A percentile compares a stretch with the other conserved stretches of the same genome.
These are phyloP conservation scores for Amiota mariae DNA, from an alignment of 2,888 invertebrate species.

Conservation along the genomic window DNA sequence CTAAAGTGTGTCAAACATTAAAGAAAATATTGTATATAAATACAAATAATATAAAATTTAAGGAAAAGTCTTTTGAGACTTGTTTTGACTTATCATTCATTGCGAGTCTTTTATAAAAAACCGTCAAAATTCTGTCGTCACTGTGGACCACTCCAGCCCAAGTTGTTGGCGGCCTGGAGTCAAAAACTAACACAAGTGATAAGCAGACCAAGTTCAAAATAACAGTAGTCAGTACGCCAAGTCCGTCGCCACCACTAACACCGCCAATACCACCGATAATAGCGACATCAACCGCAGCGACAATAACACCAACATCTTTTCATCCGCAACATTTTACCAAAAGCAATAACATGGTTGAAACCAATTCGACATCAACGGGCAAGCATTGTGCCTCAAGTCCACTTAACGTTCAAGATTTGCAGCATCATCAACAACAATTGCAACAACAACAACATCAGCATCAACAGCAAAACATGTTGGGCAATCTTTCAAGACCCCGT, in stretches of 20 bases:
- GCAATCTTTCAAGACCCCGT: slow-evolving; percentile 46
- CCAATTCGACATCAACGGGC: slow-evolving; percentile 65
- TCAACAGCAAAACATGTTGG: slow-evolving; percentile 3
- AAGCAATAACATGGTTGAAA: slow-evolving; percentile 65
- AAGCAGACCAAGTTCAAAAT: slow-evolving; percentile 71
- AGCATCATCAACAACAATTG: slow-evolving; percentile 45
- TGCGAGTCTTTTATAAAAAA: slow-evolving; percentile 33
- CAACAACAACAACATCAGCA: slow-evolving; percentile 44
- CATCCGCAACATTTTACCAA: neutral
- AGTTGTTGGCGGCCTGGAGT: slow-evolving; percentile 68
- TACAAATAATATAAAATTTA: neutral
- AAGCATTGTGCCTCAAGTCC: slow-evolving; percentile 67
- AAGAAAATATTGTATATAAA: neutral
- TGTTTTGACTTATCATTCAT: slow-evolving; percentile 18
- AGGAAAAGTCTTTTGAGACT: neutral
- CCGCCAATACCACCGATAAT: slow-evolving; percentile 55
- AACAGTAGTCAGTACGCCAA: slow-evolving; percentile 69
- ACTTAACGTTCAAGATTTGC: slow-evolving; percentile 53
- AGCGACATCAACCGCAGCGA: slow-evolving; percentile 3
- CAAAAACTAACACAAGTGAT: slow-evolving; percentile 46
- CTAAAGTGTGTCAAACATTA: neutral
- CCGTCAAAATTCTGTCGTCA: slow-evolving; percentile 73
- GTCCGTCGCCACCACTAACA: slow-evolving; percentile 66
- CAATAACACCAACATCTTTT: neutral
- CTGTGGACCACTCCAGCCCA: slow-evolving; percentile 73